A percentile compares a stretch with the other conserved stretches of the same genome.
Conservation (phyloP, 2,113 vertebrate species). For the Sardina pilchardus region DNA sequence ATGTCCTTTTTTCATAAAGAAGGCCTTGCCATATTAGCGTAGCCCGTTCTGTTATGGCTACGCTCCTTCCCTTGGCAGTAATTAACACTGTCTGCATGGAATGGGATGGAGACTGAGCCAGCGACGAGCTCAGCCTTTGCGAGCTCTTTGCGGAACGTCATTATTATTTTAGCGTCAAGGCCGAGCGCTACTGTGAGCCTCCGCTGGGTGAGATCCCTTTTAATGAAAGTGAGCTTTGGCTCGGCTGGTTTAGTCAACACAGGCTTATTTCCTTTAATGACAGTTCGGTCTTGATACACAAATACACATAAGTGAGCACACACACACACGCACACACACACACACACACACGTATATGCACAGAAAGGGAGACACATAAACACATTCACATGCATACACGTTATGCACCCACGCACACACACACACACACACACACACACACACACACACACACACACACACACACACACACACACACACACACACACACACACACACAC, state of each 20-base stretch:
- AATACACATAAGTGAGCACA: too few species aligned
- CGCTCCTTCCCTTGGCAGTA: background rate
- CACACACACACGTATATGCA: background rate
- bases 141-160: background rate
- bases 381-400: background rate
- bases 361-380: background rate
- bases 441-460: background rate
- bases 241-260: background rate
- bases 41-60: background rate
- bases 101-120: background rate
- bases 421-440: background rate
- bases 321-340: background rate
- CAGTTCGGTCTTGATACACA: background rate
- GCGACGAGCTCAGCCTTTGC: too few species aligned
- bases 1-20: background rate
- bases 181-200: background rate
- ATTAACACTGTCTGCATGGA: background rate
- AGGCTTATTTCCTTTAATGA: background rate
- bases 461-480: background rate
- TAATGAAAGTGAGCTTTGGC: background rate
- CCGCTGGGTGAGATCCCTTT: background rate
- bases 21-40: background rate
- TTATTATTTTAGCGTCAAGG: background rate
- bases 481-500: background rate
- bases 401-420: background rate